phyloP scores from a whole-genome alignment of 2,113 vertebrate species.

The Macheiramphus alcinus region DNA sequence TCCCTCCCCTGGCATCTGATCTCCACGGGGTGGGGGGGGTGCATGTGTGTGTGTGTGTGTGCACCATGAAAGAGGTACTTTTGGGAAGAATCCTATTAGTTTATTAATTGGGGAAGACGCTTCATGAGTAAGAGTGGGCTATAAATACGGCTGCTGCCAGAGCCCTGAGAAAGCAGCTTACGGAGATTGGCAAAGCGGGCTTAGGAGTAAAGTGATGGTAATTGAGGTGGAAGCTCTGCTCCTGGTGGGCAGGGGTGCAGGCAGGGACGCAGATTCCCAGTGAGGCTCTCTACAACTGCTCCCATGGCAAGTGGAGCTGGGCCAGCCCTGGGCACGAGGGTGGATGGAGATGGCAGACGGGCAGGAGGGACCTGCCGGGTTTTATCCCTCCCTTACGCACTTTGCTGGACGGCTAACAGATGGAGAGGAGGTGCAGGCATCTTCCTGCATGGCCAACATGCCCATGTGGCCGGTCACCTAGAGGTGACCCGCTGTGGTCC shows the following conservation, averaged over 20 bases:
- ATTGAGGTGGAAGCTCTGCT: conserved; percentile 38
- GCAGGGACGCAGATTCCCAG: not conserved
- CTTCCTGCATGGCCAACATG: rapidly evolving
- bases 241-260: not conserved
- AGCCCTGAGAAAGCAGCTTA: conserved; percentile 61
- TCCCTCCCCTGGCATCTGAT: conserved; percentile 27
- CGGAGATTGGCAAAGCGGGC: conserved; percentile 9
- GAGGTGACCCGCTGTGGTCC: not conserved
- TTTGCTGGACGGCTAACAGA: not conserved
- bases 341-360: not conserved
- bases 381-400: not conserved
- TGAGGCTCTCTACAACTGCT: not conserved
- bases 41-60: not conserved
- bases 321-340: not conserved
- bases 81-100: conserved; percentile 54
- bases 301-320: not conserved
- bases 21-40: not conserved
- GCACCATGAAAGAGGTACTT: not conserved
- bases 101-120: conserved; percentile 27
- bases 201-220: conserved; percentile 35
- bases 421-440: not conserved
- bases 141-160: not conserved
- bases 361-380: not conserved
- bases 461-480: not conserved
- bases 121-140: conserved; percentile 44